phyloP scores from a whole-genome alignment of 2,888 invertebrate genomes.

The Hirtodrosophila cameraria region DNA sequence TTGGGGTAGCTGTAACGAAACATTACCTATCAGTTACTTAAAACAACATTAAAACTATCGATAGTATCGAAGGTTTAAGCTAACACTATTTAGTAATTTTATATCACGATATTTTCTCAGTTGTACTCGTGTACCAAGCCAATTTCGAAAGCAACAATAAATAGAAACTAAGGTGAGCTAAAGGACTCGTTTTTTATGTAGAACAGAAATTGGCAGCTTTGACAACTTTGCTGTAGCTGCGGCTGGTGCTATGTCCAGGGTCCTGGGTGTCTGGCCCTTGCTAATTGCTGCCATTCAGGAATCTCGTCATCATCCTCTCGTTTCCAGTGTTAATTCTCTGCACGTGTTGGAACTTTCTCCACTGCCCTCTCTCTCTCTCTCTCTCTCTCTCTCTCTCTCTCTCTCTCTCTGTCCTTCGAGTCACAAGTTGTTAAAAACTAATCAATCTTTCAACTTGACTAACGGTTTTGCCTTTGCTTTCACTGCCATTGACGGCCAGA shows the following conservation, averaged over 20 bases:
- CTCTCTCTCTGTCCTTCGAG: conserved; percentile 39
- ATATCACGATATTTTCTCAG: too few relatives aligned
- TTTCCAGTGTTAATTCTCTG: conserved; percentile 60
- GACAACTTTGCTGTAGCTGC: conserved; percentile 34
- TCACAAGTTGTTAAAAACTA: conserved; percentile 81
- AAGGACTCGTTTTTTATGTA: too few relatives aligned
- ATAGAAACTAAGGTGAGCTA: too few relatives aligned
- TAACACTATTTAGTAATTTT: too few relatives aligned
- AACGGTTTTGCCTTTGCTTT: conserved; percentile 70
- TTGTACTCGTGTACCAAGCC: too few relatives aligned
- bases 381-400: too few relatives aligned
- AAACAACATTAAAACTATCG: too few relatives aligned
- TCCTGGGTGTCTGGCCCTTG: too few relatives aligned
- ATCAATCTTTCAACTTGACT: conserved; percentile 80
- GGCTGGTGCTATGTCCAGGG: conserved; percentile 16
- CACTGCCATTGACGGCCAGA: conserved; percentile 57
- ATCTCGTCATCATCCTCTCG: conserved; percentile 37
- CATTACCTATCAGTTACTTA: too few relatives aligned
- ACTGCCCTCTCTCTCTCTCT: conserved; percentile 1
- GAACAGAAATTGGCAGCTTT: conserved; percentile 10
- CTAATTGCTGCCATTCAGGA: conserved; percentile 71
- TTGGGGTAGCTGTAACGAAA: too few relatives aligned
- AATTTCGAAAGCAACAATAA: too few relatives aligned
- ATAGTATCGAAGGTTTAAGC: too few relatives aligned
- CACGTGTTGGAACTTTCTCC: conserved; percentile 61